A percentile compares a stretch with the other conserved stretches of the same genome.
phyloP scores from a whole-genome alignment of 2,113 vertebrate genomes.

The Chaetops frenatus region DNA sequence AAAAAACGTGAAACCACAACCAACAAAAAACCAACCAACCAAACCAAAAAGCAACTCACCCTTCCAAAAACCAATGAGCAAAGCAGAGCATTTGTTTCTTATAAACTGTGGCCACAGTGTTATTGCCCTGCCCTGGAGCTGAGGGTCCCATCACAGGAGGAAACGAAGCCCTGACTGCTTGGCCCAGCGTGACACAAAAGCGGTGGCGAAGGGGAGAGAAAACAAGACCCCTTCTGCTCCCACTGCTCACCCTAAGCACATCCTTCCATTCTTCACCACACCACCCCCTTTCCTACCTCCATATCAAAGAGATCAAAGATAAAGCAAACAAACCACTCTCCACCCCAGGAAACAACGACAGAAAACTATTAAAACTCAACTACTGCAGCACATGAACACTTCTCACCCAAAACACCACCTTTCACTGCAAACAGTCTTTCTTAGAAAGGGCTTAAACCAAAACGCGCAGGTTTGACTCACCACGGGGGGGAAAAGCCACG shows the following conservation, averaged over 20 bases:
- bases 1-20: too few relatives aligned
- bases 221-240: background rate
- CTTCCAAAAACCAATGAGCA: background rate
- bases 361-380: background rate
- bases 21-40: background rate
- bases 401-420: background rate
- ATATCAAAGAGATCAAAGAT: background rate
- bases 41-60: background rate
- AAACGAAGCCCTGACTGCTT: background rate
- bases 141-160: background rate
- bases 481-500: background rate
- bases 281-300: background rate
- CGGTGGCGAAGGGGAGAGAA: background rate
- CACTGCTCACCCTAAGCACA: background rate
- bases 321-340: background rate
- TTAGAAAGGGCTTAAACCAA: background rate
- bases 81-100: background rate
- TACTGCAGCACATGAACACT: rapidly evolving
- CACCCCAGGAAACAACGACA: background rate
- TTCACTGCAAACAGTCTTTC: background rate
- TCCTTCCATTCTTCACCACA: background rate
- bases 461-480: background rate
- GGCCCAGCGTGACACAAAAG: background rate
- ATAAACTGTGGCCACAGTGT: background rate
- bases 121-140: background rate